A percentile compares a stretch with the other conserved stretches of the same genome.
These are phyloP conservation scores for Vidua chalybeata DNA, from an alignment of 2,113 vertebrate species.

Conservation along the genomic window DNA sequence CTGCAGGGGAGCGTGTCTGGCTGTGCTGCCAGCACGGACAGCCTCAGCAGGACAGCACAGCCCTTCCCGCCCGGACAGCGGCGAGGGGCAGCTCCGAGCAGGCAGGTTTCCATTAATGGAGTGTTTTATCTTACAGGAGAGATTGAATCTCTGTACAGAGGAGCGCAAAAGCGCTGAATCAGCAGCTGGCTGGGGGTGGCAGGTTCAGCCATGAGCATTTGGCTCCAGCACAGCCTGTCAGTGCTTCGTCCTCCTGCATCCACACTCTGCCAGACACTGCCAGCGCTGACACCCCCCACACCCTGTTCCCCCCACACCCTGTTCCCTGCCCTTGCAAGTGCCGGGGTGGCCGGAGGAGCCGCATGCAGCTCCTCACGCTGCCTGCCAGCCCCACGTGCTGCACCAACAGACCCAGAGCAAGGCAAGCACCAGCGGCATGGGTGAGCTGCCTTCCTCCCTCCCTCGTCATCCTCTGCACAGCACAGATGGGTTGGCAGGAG, in stretches of 20 bases:
- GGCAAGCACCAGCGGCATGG: fast-evolving
- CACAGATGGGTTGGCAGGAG: neutral
- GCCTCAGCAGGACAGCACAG: neutral
- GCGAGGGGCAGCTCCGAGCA: neutral
- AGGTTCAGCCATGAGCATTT: neutral
- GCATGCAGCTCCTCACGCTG: fast-evolving
- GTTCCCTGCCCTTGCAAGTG: fast-evolving
- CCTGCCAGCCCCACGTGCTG: neutral
- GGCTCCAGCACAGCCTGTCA: neutral
- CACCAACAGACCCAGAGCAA: fast-evolving
- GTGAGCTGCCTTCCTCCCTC: neutral
- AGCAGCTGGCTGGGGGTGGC: neutral
- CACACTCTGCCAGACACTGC: neutral
- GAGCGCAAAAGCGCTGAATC: neutral
- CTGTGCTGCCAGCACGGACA: fast-evolving
- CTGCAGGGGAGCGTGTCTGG: fast-evolving
- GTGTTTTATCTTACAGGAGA: neutral
- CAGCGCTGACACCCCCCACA: neutral
- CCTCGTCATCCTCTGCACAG: neutral
- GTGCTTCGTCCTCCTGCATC: neutral
- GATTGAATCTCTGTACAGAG: neutral
- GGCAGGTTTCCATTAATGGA: neutral
- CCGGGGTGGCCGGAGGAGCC: fast-evolving
- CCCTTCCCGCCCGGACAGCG: neutral
- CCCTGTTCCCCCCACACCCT: neutral